These are phyloP conservation scores for Pelochelys cantorii DNA, from an alignment of 2,797 vertebrate species.

Conservation along the genomic window DNA sequence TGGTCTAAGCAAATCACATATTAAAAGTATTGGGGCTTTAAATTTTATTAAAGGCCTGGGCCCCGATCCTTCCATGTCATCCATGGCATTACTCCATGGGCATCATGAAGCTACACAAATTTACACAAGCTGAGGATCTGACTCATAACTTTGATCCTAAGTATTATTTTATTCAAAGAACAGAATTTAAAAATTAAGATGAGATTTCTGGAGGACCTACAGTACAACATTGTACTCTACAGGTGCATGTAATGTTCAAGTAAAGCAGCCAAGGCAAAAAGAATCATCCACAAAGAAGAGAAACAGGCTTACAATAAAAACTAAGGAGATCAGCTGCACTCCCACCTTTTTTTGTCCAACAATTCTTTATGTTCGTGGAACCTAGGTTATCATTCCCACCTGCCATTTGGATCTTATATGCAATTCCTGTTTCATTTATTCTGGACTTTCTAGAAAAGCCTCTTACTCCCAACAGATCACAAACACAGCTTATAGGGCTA, in stretches of 20 bases:
- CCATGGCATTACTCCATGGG: not conserved
- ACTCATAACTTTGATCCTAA: not conserved
- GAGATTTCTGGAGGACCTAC: not conserved
- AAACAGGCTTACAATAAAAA: not conserved
- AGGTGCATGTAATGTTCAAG: fast-evolving
- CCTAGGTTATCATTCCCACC: not conserved
- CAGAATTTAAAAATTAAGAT: not conserved
- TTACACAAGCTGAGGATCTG: not conserved
- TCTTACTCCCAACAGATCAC: not conserved
- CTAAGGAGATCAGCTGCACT: not conserved
- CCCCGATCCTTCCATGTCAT: fast-evolving
- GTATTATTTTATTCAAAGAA: not conserved
- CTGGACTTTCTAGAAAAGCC: not conserved
- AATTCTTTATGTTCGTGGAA: not conserved
- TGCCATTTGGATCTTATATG: not conserved
- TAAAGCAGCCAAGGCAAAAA: not conserved
- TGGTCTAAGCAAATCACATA: not conserved
- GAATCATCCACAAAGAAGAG: not conserved
- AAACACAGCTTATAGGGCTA: not conserved
- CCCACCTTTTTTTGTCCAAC: not conserved
- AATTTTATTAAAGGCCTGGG: not conserved
- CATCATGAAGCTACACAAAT: not conserved
- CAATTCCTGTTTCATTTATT: not conserved
- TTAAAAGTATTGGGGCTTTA: not conserved
- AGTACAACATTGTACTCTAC: not conserved